Base-by-base conservation (phyloP, 2,113 vertebrate species). In the Polypterus bichir region DNA sequence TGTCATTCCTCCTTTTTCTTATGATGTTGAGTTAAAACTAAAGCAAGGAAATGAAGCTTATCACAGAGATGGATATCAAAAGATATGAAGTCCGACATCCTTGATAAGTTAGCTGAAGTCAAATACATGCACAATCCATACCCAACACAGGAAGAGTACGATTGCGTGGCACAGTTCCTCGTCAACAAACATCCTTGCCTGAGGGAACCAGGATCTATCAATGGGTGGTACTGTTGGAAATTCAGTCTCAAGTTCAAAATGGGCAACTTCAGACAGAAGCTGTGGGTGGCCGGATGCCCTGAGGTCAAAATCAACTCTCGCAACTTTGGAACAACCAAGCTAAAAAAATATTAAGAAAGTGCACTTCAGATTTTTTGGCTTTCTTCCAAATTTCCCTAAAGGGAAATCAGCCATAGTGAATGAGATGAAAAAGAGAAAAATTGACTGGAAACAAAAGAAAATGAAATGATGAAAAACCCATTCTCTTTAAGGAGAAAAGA, bases 131-230 rank as follows among this genome's bases (percentile, higher is more conserved):
- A 63, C 44, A 68, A 46, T 49, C 44, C 54, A 0, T 69, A 71
- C 57, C 61, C 61, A 49, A 61, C 9, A 44, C 60, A 65, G 62
- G 52, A 47, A 51, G 65, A 74, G 56, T 63, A 69, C 8, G 65
- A 62, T 62, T 56, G 63, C 1, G 48, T 69, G 3, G 64, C 66
- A 3, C 59, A 70, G 60, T 62, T 66, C 9, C 62, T 68, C 5
- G 68, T 63, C 47, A 64, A 56, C 56, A 70, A 58, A 51, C 65
- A 70, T 51, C 68, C 66, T 9, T 68, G 68, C 46, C 64, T 74
- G 11, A 64, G 5, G 49, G 47, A 67, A 59, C 65, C 69, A 9
- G 65, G 64, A 7, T 66, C 46, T 0, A 67, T 64, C 64, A 70
- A 59, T 5, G 54, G 65, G 7, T 54, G 62, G 56, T 68, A 68